These are phyloP conservation scores for Aquatica leii DNA, from an alignment of 2,888 invertebrate genomes.

Conservation along the genomic window DNA sequence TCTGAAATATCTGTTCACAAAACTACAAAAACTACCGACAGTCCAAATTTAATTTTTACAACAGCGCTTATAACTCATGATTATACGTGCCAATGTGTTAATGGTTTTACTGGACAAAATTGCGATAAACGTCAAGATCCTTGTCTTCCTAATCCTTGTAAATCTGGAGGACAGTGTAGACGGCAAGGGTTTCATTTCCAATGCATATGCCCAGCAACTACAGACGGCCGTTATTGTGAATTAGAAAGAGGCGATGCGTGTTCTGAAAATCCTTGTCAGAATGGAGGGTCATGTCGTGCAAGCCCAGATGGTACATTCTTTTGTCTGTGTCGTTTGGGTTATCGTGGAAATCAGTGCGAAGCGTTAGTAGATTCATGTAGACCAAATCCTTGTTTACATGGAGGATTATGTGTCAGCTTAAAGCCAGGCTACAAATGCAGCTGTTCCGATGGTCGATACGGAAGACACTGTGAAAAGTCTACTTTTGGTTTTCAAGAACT, in stretches of 20 bases:
- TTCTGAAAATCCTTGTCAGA: constrained; percentile 85
- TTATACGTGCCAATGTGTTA: constrained; percentile 81
- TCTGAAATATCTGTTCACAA: constrained; percentile 75
- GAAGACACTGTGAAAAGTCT: constrained; percentile 88
- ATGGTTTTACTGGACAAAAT: constrained; percentile 82
- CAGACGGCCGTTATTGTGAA: constrained; percentile 87
- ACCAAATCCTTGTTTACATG: constrained; percentile 91
- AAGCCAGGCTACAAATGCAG: constrained; percentile 87
- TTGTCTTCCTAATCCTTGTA: constrained; percentile 89
- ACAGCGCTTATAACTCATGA: constrained; percentile 82
- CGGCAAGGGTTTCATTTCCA: constrained; percentile 85
- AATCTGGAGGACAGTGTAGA: constrained; percentile 83
- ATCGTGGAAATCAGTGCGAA: constrained; percentile 91
- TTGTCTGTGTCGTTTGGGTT: constrained; percentile 91
- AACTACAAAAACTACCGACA: constrained; percentile 79
- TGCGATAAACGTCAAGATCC: constrained; percentile 92
- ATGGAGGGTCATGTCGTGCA: constrained; percentile 91
- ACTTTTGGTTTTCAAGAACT: constrained; percentile 89
- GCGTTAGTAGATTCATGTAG: constrained; percentile 88
- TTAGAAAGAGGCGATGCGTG: constrained; percentile 85
- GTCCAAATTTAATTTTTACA: constrained; percentile 81
- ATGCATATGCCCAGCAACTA: constrained; percentile 79
- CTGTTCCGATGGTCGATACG: constrained; percentile 89
- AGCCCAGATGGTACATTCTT: constrained; percentile 90
- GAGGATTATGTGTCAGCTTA: constrained; percentile 87